Base-by-base conservation (phyloP, 2,888 invertebrate species). In the Eremobia ochroleuca region DNA sequence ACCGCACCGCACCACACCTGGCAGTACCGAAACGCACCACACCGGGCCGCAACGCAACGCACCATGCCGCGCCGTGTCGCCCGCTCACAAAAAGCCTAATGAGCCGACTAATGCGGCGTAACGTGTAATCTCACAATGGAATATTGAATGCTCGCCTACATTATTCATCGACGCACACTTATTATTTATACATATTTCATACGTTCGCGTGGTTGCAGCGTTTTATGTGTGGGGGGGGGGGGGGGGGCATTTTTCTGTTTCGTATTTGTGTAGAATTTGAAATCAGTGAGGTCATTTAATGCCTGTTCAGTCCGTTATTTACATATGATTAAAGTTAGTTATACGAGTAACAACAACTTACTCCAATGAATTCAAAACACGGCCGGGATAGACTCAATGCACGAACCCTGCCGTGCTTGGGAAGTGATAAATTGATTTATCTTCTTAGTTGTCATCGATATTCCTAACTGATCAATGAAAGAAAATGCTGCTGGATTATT, bases 81-180 rank as follows among this genome's bases (percentile, higher is more conserved):
- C 61, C 67, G 21, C 9, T n/a, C 18, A 75, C 77, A 65, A 73
- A 59, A 68, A 73, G 59, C 72, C 74, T 82, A 81, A 79, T 85
- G 85, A 85, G 59, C n/a, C 13, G 46, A 64, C 78, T 81, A 76
- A 87, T 74, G 71, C 52, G 72, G 49, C 61, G 61, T 46, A 69
- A 81, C 67, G 69, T 76, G 72, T 76, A 68, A 72, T 77, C 81
- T 72, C 71, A 76, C 76, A 76, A 74, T 76, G 71, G 66, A 76
- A 77, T 77, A 86, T 79, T 83, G 66, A 83, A 83, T 80, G 71
- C 43, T 68, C 49, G 70, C 49, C 70, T 72, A 76, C 72, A 73
- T 81, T 77, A 79, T 77, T 83, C 81, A 83, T 76, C 67, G 73
- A 62, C 75, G 52, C 61, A 61, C 77, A 64, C n/a, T 34, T 62